Conservation (phyloP, 2,797 vertebrate species). For the Salarias fasciatus region DNA sequence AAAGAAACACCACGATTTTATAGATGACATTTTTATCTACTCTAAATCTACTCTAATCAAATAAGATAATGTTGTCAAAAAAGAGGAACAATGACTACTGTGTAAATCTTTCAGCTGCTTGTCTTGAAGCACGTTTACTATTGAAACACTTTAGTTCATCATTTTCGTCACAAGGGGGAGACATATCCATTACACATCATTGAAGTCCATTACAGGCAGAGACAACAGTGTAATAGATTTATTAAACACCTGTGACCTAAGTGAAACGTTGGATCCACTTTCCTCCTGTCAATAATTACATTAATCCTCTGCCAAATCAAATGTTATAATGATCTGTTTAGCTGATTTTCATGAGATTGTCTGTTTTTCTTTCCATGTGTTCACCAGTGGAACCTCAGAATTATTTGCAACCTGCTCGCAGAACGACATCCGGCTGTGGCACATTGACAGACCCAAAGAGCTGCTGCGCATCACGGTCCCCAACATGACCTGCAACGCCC, state of each 20-base stretch:
- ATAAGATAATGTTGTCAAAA: too few species aligned
- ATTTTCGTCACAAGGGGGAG: conserved; percentile 60
- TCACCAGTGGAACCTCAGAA: conserved; percentile 84
- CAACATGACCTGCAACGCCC: conserved; percentile 87
- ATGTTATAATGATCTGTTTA: not conserved
- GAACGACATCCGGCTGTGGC: conserved; percentile 90
- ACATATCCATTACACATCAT: conserved; percentile 21
- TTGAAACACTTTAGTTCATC: conserved; percentile 12
- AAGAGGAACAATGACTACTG: too few species aligned
- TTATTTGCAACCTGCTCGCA: conserved; percentile 90
- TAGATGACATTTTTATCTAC: too few species aligned
- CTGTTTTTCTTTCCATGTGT: conserved; percentile 9
- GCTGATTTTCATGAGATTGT: too few species aligned
- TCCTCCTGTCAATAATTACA: not conserved
- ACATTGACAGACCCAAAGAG: conserved; percentile 84
- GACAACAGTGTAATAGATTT: not conserved
- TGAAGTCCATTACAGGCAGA: not conserved
- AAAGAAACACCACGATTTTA: too few species aligned
- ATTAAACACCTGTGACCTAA: too few species aligned
- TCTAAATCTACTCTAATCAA: too few species aligned
- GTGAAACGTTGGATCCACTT: not conserved
- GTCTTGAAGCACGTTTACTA: too few species aligned
- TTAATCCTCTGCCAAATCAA: not conserved
- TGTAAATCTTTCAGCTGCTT: too few species aligned
- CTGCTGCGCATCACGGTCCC: conserved; percentile 86